A percentile compares a stretch with the other conserved stretches of the same genome.
Evolutionary conservation across 2,888 invertebrate species (phyloP).

Genomic region (Tachina fera): DNA sequence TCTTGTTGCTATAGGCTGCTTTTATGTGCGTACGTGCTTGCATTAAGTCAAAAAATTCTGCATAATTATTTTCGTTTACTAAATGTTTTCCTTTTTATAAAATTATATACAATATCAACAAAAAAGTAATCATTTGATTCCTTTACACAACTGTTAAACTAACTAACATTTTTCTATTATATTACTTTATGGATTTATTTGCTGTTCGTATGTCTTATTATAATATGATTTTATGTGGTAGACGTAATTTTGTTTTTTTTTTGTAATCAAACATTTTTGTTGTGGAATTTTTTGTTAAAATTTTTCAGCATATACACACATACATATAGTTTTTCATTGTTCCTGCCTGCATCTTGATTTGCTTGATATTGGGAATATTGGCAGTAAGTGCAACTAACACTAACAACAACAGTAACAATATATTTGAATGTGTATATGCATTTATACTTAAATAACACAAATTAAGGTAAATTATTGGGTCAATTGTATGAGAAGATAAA

Average conservation of each 20-base stretch:
- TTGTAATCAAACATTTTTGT: slow-evolving; percentile 26
- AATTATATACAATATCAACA: no score
- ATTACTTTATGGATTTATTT: slow-evolving; percentile 70
- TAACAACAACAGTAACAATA: slow-evolving; percentile 15
- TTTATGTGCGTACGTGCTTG: no score
- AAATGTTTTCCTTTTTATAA: no score
- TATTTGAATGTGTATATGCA: slow-evolving; percentile 57
- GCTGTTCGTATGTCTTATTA: slow-evolving; percentile 64
- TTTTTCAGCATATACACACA: neutral
- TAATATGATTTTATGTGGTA: slow-evolving; percentile 66
- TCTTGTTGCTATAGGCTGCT: no score
- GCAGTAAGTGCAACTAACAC: slow-evolving; percentile 45
- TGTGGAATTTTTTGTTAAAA: slow-evolving; percentile 16
- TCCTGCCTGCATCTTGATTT: slow-evolving; percentile 71
- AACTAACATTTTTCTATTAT: slow-evolving; percentile 40
- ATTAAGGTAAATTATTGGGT: slow-evolving; percentile 73
- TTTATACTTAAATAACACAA: slow-evolving; percentile 71
- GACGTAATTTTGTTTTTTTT: slow-evolving; percentile 35
- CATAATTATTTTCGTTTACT: no score
- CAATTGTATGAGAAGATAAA: slow-evolving; percentile 71
- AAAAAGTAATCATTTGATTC: slow-evolving; percentile 1
- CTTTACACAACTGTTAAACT: neutral
- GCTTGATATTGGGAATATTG: slow-evolving; percentile 66
- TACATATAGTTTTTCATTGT: slow-evolving; percentile 29
- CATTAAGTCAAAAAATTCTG: no score